Base-by-base conservation (phyloP, 1,140 invertebrate genomes). In the Macrocentrus cingulum region DNA sequence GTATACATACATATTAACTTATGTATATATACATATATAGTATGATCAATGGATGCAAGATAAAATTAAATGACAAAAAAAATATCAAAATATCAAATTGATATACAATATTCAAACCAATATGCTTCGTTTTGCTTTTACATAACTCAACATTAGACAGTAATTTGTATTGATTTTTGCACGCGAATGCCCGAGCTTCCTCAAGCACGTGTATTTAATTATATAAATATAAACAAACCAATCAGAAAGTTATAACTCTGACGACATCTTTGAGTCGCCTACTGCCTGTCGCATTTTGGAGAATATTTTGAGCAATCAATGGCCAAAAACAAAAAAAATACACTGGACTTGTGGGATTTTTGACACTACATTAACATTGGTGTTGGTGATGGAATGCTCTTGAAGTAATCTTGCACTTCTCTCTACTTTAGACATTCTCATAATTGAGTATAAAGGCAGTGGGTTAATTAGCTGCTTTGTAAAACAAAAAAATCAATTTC, bases 331-430 rank as follows among this genome's bases (percentile, higher is more conserved):
- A 44, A 19, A 15, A 19, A 15, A 45, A 16, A 5, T 11, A 34
- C 15, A 15, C 16, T 23, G 20, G 7, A 25, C 20, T 48, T 23
- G 19, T 48, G 18, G 46, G 13, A 34, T 49, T 49, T 19, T 37
- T n/a, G 8, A 51, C 2, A 37, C 49, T 23, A 51, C 16, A 51
- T 51, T 61, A 51, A 56, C 56, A 60, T 65, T 58, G 45, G 48
- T 57, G 65, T 65, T 71, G 72, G 72, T 74, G 71, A 69, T 73
- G 72, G 72, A 74, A 70, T 73, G 70, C 60, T 63, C 52, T 66
- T 67, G 49, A 64, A 45, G 62, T 66, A 34, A 19, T 32, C 11
- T 37, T 19, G 18, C 23, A 25, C 49, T 25, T 48, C 46, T 29
- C 41, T 52, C 37, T 23, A 11, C 34, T 8, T 46, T 44, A 45